Evolutionary conservation across 2,797 vertebrate species (phyloP).

Genomic region (Scleropages formosus): DNA sequence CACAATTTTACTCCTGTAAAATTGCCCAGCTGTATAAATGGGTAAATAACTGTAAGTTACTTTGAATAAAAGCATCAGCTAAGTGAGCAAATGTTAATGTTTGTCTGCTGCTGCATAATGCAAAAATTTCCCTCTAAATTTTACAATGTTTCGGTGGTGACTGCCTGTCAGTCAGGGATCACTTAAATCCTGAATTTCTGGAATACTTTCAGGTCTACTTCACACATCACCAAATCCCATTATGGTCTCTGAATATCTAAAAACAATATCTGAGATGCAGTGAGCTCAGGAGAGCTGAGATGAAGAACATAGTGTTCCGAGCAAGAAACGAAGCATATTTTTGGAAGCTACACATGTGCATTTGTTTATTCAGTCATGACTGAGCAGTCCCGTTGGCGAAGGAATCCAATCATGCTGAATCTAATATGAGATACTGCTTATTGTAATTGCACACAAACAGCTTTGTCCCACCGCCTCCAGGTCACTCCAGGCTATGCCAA

Average conservation of each 20-base stretch:
- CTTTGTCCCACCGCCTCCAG: neutral
- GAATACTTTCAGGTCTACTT: neutral
- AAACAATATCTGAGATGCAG: neutral
- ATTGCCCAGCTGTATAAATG: too few relatives aligned
- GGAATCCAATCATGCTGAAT: constrained; percentile 1
- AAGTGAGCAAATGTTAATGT: too few relatives aligned
- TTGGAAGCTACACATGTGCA: neutral
- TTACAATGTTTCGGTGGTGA: neutral
- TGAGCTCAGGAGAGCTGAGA: neutral
- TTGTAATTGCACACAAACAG: constrained; percentile 4
- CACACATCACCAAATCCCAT: neutral
- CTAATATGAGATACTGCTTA: neutral
- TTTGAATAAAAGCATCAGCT: too few relatives aligned
- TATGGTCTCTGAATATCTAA: neutral
- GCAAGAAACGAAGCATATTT: neutral
- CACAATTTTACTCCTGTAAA: too few relatives aligned
- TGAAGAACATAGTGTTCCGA: neutral
- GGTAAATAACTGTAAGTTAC: too few relatives aligned
- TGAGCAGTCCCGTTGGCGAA: neutral
- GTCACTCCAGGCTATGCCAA: neutral
- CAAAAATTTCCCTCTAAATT: neutral
- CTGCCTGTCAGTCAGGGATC: neutral
- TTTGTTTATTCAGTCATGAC: neutral
- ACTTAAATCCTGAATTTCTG: neutral
- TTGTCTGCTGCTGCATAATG: neutral